Percentiles rank a stretch among this genome's conserved stretches.
phyloP scores from a whole-genome alignment of 2,797 vertebrate genomes.

The Lagodon rhomboides region DNA sequence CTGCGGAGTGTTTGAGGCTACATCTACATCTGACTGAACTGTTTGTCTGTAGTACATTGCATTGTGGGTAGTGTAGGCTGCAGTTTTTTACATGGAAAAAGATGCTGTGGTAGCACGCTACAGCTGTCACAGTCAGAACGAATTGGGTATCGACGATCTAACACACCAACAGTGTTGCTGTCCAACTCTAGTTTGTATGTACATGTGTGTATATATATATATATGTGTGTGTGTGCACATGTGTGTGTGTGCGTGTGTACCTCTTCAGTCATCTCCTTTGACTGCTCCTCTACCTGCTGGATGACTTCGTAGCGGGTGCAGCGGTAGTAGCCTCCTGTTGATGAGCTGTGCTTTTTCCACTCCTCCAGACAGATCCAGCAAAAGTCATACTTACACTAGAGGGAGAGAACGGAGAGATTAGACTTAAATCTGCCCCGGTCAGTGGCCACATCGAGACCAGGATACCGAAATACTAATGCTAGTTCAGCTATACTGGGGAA shows the following conservation, averaged over 20 bases:
- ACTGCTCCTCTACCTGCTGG: constrained; percentile 96
- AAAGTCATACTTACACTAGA: constrained; percentile 98
- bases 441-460: constrained; percentile 2
- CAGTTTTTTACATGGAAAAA: neutral
- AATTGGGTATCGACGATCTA: neutral
- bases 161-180: neutral
- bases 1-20: neutral
- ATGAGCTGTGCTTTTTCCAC: constrained; percentile 99
- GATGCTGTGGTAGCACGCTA: neutral
- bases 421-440: neutral
- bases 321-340: constrained; percentile 98
- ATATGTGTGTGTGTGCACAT: neutral
- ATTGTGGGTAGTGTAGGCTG: neutral
- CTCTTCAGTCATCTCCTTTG: constrained; percentile 82
- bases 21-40: neutral
- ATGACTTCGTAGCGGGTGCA: constrained; percentile 99
- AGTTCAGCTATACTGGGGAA: neutral
- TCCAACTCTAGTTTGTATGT: neutral
- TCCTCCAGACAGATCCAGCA: constrained; percentile 99
- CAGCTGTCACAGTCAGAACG: neutral
- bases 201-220: neutral
- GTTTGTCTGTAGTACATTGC: neutral
- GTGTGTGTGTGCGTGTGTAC: constrained; percentile 37
- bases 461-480: neutral
- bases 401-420: constrained; percentile 4